Base-by-base conservation (phyloP, 2,797 vertebrate genomes). In the Microhierax caerulescens region DNA sequence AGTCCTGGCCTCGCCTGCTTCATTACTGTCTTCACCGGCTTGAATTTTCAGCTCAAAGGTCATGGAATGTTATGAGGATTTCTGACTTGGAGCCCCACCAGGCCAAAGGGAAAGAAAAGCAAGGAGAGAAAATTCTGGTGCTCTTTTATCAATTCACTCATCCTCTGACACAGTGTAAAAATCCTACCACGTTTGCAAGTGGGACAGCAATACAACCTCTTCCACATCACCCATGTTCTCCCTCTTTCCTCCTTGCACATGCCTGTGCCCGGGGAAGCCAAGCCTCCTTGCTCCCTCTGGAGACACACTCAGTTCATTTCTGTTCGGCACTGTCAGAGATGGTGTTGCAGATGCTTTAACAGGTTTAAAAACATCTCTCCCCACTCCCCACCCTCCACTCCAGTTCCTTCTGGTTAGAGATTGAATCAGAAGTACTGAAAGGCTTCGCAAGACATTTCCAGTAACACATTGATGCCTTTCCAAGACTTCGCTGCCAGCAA, bases 181-280 rank as follows among this genome's bases (percentile, higher is more conserved):
- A 43, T 18, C 0, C 15, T 47, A 6, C 45, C 45, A 32, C 2
- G 1, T 34, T 64, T 54, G 32, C 70, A 57, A 39, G 57, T 7
- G 10, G 53, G n/a, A 28, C 21, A 85, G 77, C 54, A 76, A 11
- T 4, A 19, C 20, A 28, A 13, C 7, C 16, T 43, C 43, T 50
- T 81, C 27, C 45, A 34, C 23, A 11, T 28, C 45, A 54, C 17
- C 34, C 63, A 11, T 0, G 0, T 1, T 9, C 23, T 43, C n/a
- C 23, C 32, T 51, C 36, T 20, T 57, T 30, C 28, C 34, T 57
- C 47, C 37, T 34, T 2, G 0, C 45, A 18, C 0, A 0, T 24
- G 10, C 10, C 56, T 24, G 25, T 32, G 27, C 45, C 36, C 59
- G 50, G 41, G 65, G 36, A 72, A 81, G 23, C 16, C 65, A 57